phyloP scores from a whole-genome alignment of 2,888 invertebrate species.

The Chydorus sphaericus region DNA sequence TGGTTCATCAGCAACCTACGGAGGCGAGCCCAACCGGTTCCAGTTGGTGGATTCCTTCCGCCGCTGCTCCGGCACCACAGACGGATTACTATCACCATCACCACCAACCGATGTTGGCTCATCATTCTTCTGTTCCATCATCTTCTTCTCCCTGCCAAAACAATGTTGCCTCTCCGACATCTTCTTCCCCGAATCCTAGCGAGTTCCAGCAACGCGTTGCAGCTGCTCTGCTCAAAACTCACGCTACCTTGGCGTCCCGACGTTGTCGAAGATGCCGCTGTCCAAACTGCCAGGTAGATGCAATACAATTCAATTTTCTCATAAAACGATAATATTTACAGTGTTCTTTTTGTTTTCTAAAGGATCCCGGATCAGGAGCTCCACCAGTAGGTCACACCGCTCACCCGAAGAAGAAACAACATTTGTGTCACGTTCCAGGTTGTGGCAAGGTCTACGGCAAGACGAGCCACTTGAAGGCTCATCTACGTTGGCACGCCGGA shows the following conservation, averaged over 20 bases:
- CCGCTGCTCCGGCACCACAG: no score
- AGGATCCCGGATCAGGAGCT: not conserved
- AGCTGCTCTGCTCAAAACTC: slow-evolving; percentile 16
- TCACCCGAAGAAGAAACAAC: slow-evolving; percentile 54
- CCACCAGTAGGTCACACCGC: slow-evolving; percentile 12
- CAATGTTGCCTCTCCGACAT: no score
- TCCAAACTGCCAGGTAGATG: slow-evolving; percentile 27
- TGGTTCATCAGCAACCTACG: no score
- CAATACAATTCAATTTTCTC: not conserved
- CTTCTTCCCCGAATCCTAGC: slow-evolving; percentile 6
- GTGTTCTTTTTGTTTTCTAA: not conserved
- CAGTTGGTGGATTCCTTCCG: no score
- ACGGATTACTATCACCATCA: slow-evolving; percentile 4
- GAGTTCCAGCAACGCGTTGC: slow-evolving; percentile 15
- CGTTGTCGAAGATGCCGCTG: slow-evolving; percentile 29
- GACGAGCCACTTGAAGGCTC: slow-evolving; percentile 72
- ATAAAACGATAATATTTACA: no score
- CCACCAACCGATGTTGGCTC: not conserved
- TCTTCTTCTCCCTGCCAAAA: no score
- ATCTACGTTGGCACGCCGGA: slow-evolving; percentile 82
- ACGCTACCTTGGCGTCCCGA: slow-evolving; percentile 22
- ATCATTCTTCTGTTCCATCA: not conserved
- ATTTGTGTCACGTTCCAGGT: slow-evolving; percentile 85
- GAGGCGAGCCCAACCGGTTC: no score
- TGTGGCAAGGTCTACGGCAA: slow-evolving; percentile 85